Conservation (phyloP, 2,888 invertebrate genomes). For the Pyrrhia umbra region DNA sequence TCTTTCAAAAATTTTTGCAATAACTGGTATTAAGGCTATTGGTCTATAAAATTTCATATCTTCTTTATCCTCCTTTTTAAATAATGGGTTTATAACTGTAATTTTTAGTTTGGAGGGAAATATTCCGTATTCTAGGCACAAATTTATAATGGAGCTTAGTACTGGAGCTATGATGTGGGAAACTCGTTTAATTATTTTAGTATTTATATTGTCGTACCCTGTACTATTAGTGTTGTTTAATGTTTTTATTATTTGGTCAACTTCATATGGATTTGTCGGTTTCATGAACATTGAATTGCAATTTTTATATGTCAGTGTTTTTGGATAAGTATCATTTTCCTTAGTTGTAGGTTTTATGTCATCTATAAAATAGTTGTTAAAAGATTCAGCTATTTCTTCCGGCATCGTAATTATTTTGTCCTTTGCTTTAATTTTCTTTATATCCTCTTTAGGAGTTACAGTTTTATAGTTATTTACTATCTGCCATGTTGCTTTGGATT, state of each 20-base stretch:
- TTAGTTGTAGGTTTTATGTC: background rate
- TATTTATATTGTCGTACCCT: conserved; percentile 4
- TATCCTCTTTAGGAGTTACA: background rate
- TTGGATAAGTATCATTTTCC: conserved; percentile 4
- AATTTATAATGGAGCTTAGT: conserved; percentile 1
- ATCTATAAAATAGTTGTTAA: background rate
- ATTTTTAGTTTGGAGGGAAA: conserved; percentile 10
- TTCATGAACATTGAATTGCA: background rate
- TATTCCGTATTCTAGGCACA: background rate
- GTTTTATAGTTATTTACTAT: conserved; percentile 5
- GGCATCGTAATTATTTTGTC: background rate
- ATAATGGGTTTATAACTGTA: conserved; percentile 1
- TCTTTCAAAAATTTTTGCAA: conserved; percentile 1
- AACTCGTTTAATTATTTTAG: background rate
- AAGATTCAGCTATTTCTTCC: conserved; percentile 7
- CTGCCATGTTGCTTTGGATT: background rate
- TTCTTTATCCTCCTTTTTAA: background rate
- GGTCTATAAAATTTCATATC: conserved; percentile 6
- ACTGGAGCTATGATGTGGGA: background rate
- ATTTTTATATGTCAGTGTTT: conserved; percentile 3
- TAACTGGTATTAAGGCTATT: background rate
- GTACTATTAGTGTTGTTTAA: too few relatives aligned
- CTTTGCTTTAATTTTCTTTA: background rate
- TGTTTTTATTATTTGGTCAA: too few relatives aligned
- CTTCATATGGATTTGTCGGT: background rate